Base-by-base conservation (phyloP, 2,888 invertebrate genomes). In the Rhorus exstirpatorius region DNA sequence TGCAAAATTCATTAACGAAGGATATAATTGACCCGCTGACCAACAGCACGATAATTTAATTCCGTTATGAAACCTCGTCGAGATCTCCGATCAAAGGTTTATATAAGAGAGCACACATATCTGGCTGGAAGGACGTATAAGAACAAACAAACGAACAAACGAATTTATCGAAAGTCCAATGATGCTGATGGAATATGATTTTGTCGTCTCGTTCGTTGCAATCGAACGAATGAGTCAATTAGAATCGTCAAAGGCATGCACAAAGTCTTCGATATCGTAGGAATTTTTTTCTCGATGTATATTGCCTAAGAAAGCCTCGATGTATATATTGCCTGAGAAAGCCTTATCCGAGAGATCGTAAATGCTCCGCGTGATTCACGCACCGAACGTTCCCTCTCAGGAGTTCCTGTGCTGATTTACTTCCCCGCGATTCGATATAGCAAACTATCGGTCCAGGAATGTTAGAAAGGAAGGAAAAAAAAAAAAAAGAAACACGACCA, bases 21-120 rank as follows among this genome's bases (percentile, higher is more conserved):
- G 70, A n/a, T n/a, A 80, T 80, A 76, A 80, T 80, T 70, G 70
- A 55, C 46, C 53, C 55, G 31, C 26, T 44, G 70, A 70, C 63
- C 44, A 35, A 3, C 44, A 41, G 3, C 2, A 46, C 46, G 80
- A 63, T 75, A 46, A 71, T 80, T 70, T 24, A 70, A 17, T n/a
- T n/a, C 17, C 44, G 10, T 31, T 1, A 14, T 70, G 51, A 70
- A 70, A 26, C 21, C 21, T 35, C 24, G 10, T 17, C 4, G n/a
- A 31, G 14, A 14, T 19, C 51, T n/a, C 4, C n/a, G 24, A 38
- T 3, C 46, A 12, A 24, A 24, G 26, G 46, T 14, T n/a, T n/a
- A n/a, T n/a, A n/a, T n/a, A n/a, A n/a, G n/a, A n/a, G n/a, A n/a
- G n/a, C n/a, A n/a, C n/a, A n/a, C n/a, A n/a, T n/a, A n/a, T n/a